Evolutionary conservation across 1,140 invertebrate species (phyloP).

Genomic region (Reticulitermes speratus): DNA sequence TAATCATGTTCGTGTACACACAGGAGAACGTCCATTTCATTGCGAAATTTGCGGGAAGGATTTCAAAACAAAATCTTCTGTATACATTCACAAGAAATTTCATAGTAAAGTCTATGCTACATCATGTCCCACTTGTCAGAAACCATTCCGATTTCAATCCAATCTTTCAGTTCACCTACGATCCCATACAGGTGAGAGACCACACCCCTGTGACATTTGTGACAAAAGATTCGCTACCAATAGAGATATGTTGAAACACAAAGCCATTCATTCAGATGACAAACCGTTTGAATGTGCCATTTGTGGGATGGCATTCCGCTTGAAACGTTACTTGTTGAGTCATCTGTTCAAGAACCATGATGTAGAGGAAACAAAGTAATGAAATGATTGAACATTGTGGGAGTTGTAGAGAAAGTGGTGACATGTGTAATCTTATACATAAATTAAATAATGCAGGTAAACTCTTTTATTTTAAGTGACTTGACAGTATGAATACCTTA

Average conservation of each 20-base stretch:
- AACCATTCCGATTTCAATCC: constrained; percentile 37
- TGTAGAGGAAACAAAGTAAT: neutral
- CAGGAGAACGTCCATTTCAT: neutral
- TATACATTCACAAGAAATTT: neutral
- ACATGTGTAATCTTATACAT: no score
- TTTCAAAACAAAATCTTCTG: neutral
- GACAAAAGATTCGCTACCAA: constrained; percentile 46
- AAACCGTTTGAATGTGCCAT: constrained; percentile 45
- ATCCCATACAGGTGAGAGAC: constrained; percentile 50
- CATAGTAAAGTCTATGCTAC: neutral
- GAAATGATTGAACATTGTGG: no score
- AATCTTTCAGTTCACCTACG: constrained; percentile 46
- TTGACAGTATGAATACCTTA: no score
- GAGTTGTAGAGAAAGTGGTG: no score
- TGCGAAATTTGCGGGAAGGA: constrained; percentile 14
- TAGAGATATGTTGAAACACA: constrained; percentile 48
- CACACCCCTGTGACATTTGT: constrained; percentile 51
- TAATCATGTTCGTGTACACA: neutral
- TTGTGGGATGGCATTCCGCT: constrained; percentile 51
- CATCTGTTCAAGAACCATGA: neutral
- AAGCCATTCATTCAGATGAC: constrained; percentile 43
- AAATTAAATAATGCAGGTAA: no score
- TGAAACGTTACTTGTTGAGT: neutral
- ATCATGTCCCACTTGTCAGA: neutral
- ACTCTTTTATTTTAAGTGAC: no score